Base-by-base conservation (phyloP, 2,113 vertebrate species). In the Nibea albiflora region DNA sequence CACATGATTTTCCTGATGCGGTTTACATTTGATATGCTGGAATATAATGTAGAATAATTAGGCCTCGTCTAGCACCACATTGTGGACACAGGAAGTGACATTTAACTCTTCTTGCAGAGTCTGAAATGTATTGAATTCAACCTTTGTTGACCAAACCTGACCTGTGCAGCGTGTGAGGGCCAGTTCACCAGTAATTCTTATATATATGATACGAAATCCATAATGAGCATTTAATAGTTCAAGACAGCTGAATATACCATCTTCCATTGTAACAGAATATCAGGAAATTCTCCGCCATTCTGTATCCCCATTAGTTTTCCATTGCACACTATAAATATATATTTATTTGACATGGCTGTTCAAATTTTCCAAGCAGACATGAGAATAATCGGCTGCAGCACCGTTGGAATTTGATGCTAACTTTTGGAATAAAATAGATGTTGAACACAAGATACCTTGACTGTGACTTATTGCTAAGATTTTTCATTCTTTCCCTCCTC, bases 241-340 rank as follows among this genome's bases (percentile, higher is more conserved):
- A 14, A 17, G 26, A 74, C 17, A 57, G 71, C 78, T 61, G n/a
- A 61, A 35, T 73, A 35, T 52, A 47, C n/a, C 14, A 28, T 26
- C 26, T 49, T 44, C 2, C 31, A 6, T 8, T 46, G 5, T 17
- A 22, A 24, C 24, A 46, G 71, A 53, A 28, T 19, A 16, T 77
- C 31, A 10, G 57, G 44, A 74, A 24, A 52, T 74, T 26, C 11
- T 53, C 14, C 56, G 17, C 2, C 28, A 2, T 54, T 46, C 17
- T n/a, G 50, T 31, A 35, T 69, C 61, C n/a, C 20, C 64, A 64
- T 22, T n/a, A 46, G 49, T 47, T 87, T 80, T 77, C 52, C 62
- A 61, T 19, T 78, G 16, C 78, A 64, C 19, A 22, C n/a, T 73
- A 46, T 62, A 78, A 64, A 84, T 61, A 22, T 46, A 20, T 60